Evolutionary conservation across 2,888 invertebrate genomes (phyloP).

Genomic region (Ligdia adustata): DNA sequence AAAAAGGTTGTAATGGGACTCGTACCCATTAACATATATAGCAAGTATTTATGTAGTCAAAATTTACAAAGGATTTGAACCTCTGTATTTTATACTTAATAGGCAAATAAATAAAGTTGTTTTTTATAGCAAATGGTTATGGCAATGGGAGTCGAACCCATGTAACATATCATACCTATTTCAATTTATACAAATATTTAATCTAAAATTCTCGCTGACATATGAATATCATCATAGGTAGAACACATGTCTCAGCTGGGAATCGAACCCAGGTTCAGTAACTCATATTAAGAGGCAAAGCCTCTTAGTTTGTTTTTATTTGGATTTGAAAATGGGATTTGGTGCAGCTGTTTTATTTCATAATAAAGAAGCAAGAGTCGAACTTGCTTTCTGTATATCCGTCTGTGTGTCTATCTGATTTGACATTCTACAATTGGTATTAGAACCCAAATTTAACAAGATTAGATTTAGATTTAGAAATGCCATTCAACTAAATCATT

Average conservation of each 20-base stretch:
- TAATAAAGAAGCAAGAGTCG: too few species aligned
- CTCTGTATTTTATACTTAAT: background rate
- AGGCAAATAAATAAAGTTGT: background rate
- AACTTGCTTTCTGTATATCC: too few species aligned
- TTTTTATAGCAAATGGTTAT: too few species aligned
- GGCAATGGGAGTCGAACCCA: conserved; percentile 3
- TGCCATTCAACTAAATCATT: too few species aligned
- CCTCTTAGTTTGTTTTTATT: background rate
- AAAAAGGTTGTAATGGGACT: background rate
- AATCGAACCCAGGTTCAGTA: conserved; percentile 19
- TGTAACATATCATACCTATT: background rate
- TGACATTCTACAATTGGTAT: too few species aligned
- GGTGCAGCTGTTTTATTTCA: too few species aligned
- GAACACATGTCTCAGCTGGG: conserved; percentile 15
- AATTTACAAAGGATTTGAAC: conserved; percentile 1
- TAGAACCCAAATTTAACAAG: too few species aligned
- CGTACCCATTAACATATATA: background rate
- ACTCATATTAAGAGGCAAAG: background rate
- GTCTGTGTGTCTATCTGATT: too few species aligned
- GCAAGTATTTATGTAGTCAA: background rate
- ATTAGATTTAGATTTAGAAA: too few species aligned
- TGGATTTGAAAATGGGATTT: too few species aligned
- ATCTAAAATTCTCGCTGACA: background rate
- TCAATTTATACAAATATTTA: background rate
- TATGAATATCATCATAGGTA: background rate